Evolutionary conservation across 92 coral and sea anemone genomes (phyloP), one percentile per base, ranked within the genome.

Genomic region (Pocillopora grandis): DNA sequence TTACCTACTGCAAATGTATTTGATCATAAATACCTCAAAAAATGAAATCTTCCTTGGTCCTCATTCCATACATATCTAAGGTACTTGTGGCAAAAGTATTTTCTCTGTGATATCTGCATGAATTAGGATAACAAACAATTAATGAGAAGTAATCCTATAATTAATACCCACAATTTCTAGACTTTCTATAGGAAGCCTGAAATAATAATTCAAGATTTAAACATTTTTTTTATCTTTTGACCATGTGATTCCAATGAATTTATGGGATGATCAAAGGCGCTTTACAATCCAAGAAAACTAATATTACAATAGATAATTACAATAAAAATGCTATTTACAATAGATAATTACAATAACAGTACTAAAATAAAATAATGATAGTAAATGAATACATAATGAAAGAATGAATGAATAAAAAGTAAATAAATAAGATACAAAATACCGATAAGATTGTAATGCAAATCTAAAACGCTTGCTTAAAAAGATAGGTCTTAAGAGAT

Each of bases 1-100:
- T 27, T 27, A 56, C 78, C 31, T 19, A 67, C 18, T 67, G 19
- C 56, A 55, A 52, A 74, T 55, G 2, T 18, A 15, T 10, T 19
- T 20, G 1, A 49, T 72, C 77, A 33, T 35, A 68, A 82, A 66
- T 60, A 93, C 97, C 91, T 93, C 63, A 93, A 16, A n/a, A 93
- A 77, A 58, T 89, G 84, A 90, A 93, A 93, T 17, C 71, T 62
- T n/a, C 80, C 86, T 16, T 61, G 66, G 52, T 83, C 87, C 13
- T 83, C 91, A 83, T 83, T 83, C 97, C 97, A 93, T 59, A 90
- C 63, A 67, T 93, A 93, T 82, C 90, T 88, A 13, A 90, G 78
- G 73, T 90, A 94, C 58, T 91, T 80, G 75, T 93, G 91, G 62
- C 82, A 71, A 74, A 90, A 93, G 84, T 80, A 80, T 66, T 68